Evolutionary conservation across 2,888 invertebrate species (phyloP), one percentile per base, ranked within the genome.

Genomic region (Odontothrips loti): DNA sequence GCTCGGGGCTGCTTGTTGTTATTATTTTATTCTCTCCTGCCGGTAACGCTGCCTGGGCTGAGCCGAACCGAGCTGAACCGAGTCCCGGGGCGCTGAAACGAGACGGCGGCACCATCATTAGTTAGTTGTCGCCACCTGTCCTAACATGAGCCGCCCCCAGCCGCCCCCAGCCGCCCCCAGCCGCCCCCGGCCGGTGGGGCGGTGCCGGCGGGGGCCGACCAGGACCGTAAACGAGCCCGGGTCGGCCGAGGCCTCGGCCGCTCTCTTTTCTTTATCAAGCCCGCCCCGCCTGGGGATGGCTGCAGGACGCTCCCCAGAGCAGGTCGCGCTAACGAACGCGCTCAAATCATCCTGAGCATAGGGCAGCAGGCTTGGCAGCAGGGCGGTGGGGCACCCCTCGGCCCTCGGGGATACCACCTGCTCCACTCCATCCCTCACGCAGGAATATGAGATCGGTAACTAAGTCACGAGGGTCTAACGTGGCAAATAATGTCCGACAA

Each of bases 51-150:
- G 6, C 34, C 3, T 6, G 34, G 34, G 34, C 34, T 6, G 34
- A 6, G 34, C 6, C 34, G n/a, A n/a, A n/a, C n/a, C n/a, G n/a
- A n/a, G n/a, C n/a, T n/a, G n/a, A n/a, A 15, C 51, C 51, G 51
- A 1, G 51, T 51, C 58, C 58, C 58, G 58, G 11, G 58, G 58
- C 58, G 17, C 58, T 20, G 58, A 43, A 6, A 43, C 34, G 34
- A 43, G 58, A 58, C 58, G 58, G 6, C 20, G 58, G 17, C 58
- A 20, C 58, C 58, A 27, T 75, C 68, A 75, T 75, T 75, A 75
- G 68, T 75, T 27, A 27, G 68, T 75, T 75, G 68, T 75, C 68
- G 23, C 27, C 68, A 27, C 68, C 23, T 75, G 23, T 75, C 68
- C 23, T 27, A 23, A 75, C 68, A 23, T 11, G 68, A 68, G 68